A percentile compares a stretch with the other conserved stretches of the same genome.
phyloP scores from a whole-genome alignment of 1,140 invertebrate genomes.

The Drosophila simulans region DNA sequence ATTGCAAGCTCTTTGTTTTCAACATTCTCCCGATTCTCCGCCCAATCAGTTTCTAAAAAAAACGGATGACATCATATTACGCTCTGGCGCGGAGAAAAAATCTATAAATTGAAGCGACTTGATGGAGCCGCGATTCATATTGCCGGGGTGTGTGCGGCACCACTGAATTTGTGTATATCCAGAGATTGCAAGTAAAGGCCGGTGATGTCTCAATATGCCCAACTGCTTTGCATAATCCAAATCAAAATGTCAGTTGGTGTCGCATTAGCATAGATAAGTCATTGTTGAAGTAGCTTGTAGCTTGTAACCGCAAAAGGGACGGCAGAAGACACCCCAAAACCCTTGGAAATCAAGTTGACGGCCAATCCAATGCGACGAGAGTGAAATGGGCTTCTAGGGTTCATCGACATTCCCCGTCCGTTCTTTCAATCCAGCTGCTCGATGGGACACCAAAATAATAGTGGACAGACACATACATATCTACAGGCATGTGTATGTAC shows the following conservation, averaged over 20 bases:
- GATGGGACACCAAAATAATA: no score
- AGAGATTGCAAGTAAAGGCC: conserved; percentile 1
- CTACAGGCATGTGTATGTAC: no score
- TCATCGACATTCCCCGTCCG: conserved; percentile 55
- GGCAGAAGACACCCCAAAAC: conserved; percentile 28
- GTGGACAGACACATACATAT: conserved; percentile 32
- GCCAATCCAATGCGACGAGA: conserved; percentile 29
- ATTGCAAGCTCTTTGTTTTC: conserved; percentile 3
- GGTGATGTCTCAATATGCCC: conserved; percentile 14
- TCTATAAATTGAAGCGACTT: conserved; percentile 47
- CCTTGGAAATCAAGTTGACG: conserved; percentile 29
- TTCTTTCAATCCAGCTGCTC: conserved; percentile 7
- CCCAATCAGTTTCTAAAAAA: conserved; percentile 3
- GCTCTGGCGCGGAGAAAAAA: conserved; percentile 16
- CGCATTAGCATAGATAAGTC: conserved; percentile 33
- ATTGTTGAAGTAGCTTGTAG: conserved; percentile 1
- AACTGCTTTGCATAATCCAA: conserved; percentile 26
- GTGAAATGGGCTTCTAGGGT: conserved; percentile 44
- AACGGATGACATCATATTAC: conserved; percentile 42
- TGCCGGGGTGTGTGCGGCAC: conserved; percentile 2
- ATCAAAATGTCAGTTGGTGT: conserved; percentile 36
- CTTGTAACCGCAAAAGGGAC: neutral
- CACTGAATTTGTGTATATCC: conserved; percentile 40
- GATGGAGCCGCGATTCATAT: conserved; percentile 39
- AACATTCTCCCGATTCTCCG: neutral